These are phyloP conservation scores for Tragelaphus imberbis DNA, from an alignment of 2,113 vertebrate genomes.

Conservation along the genomic window DNA sequence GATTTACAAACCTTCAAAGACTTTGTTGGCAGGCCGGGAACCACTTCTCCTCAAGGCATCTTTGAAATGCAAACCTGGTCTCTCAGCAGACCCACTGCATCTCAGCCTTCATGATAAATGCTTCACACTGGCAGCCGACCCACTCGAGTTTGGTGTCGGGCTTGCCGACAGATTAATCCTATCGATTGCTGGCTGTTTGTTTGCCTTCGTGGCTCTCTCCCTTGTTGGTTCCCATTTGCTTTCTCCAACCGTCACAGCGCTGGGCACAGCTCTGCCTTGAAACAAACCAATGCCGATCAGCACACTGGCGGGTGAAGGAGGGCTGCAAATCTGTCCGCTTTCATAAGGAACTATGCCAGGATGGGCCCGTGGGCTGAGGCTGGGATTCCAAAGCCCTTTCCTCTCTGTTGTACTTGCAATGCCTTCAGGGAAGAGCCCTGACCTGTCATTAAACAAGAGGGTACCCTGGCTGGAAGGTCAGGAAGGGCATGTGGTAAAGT, in stretches of 20 bases:
- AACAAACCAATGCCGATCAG: background rate
- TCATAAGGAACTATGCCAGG: background rate
- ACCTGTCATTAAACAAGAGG: background rate
- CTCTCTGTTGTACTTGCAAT: background rate
- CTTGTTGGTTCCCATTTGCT: background rate
- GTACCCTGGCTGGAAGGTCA: background rate
- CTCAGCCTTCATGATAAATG: slow-evolving; percentile 28
- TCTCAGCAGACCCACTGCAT: background rate
- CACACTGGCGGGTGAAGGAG: fast-evolving
- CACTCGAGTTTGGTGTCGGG: background rate
- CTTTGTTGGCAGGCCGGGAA: background rate
- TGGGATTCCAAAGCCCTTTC: background rate
- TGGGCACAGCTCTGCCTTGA: background rate
- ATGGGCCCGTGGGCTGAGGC: fast-evolving
- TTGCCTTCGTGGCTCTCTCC: background rate
- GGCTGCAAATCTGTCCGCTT: background rate
- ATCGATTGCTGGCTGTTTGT: background rate
- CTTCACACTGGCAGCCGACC: background rate
- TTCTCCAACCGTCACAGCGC: background rate
- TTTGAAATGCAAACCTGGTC: slow-evolving; percentile 57
- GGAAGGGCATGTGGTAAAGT: background rate
- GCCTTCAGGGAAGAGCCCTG: background rate
- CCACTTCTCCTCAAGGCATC: background rate
- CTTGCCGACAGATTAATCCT: slow-evolving; percentile 26
- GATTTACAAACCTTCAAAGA: slow-evolving; percentile 30